Conservation (phyloP, 1,140 invertebrate genomes). For the Heliconius hermathena region DNA sequence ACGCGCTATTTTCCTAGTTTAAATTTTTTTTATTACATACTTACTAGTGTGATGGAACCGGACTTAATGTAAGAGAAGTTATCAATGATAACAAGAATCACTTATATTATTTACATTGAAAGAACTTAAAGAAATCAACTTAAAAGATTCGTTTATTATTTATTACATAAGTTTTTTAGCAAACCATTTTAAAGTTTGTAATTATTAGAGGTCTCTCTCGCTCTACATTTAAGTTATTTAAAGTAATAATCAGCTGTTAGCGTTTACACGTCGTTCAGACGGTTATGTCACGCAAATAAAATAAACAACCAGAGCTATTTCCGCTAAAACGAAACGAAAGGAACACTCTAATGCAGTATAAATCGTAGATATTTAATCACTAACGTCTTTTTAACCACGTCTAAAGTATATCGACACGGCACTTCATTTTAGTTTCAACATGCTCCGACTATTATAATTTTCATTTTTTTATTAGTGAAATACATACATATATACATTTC, state of each 20-base stretch:
- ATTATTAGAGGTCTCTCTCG: not conserved
- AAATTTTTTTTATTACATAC: not conserved
- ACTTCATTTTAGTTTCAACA: not conserved
- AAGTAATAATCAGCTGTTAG: not conserved
- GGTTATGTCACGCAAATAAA: constrained; percentile 24
- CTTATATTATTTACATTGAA: not conserved
- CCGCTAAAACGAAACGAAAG: constrained; percentile 17
- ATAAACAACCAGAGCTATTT: not conserved
- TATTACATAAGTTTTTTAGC: not conserved
- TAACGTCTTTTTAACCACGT: constrained; percentile 17
- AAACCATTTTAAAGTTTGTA: not conserved
- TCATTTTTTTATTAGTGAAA: not conserved
- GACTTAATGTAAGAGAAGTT: not conserved
- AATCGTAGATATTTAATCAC: constrained; percentile 1
- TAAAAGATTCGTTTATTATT: not conserved
- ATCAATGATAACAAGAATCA: not conserved
- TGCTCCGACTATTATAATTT: not conserved
- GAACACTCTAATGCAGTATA: constrained; percentile 20
- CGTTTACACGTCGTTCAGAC: constrained; percentile 3
- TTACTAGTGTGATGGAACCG: not conserved
- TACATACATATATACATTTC: not conserved
- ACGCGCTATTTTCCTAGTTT: not conserved
- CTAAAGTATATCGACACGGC: not conserved
- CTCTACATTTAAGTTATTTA: constrained; percentile 8
- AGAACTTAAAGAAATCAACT: not conserved